Conservation (phyloP, 2,888 invertebrate genomes). For the Rhaphigaster nebulosa region DNA sequence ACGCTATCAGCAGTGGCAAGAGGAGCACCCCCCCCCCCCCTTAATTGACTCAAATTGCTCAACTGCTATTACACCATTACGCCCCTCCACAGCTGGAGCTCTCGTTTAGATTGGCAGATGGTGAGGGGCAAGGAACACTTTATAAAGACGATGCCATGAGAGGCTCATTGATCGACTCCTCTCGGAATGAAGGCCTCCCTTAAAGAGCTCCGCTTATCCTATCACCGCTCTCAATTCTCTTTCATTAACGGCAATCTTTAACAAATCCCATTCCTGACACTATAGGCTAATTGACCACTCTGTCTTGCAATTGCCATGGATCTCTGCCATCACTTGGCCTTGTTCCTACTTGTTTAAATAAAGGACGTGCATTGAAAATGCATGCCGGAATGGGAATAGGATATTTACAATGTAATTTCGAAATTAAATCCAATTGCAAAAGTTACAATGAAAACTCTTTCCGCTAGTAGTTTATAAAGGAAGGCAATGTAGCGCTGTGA, state of each 20-base stretch:
- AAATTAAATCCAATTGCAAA: no score
- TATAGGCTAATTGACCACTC: not conserved
- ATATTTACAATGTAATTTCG: no score
- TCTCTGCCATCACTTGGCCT: not conserved
- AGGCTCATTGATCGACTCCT: not conserved
- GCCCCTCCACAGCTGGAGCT: not conserved
- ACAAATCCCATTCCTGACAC: constrained; percentile 13
- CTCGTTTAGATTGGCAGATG: constrained; percentile 26
- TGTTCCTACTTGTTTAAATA: not conserved
- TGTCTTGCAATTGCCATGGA: not conserved
- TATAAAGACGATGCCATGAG: constrained; percentile 11
- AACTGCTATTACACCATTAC: not conserved
- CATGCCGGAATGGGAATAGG: no score
- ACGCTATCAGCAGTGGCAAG: not conserved
- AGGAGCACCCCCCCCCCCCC: not conserved
- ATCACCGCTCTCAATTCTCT: constrained; percentile 17
- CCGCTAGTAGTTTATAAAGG: no score
- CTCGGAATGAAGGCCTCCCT: not conserved
- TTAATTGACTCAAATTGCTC: constrained; percentile 14
- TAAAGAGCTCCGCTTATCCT: constrained; percentile 24
- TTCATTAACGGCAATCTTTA: constrained; percentile 15
- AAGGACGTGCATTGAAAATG: not conserved
- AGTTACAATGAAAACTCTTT: no score
- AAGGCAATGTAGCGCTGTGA: no score
- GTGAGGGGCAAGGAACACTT: constrained; percentile 3